A percentile compares a stretch with the other conserved stretches of the same genome.
Evolutionary conservation across 2,113 vertebrate species (phyloP).

Genomic region (Bucco capensis): DNA sequence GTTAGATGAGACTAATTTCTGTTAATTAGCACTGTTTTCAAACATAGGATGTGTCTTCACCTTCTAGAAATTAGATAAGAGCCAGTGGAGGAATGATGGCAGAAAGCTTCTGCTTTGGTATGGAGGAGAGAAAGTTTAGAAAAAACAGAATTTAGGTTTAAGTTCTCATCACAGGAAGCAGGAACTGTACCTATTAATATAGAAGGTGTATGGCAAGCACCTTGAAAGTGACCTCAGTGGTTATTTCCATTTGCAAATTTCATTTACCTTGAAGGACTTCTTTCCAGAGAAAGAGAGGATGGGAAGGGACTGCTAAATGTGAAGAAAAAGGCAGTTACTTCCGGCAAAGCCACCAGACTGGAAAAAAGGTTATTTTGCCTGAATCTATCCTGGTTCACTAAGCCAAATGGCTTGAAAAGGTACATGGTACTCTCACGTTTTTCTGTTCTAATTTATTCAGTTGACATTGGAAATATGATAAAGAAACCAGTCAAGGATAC

Average conservation of each 20-base stretch:
- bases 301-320: neutral
- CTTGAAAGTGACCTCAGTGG: neutral
- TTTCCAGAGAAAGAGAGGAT: neutral
- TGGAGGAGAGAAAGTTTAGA: neutral
- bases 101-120: neutral
- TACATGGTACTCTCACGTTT: neutral
- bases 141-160: neutral
- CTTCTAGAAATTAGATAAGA: neutral
- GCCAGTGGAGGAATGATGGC: neutral
- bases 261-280: neutral
- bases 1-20: neutral
- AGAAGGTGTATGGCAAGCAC: neutral
- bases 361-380: slow-evolving; percentile 43
- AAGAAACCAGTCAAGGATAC: slow-evolving; percentile 40
- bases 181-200: neutral
- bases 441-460: slow-evolving; percentile 42
- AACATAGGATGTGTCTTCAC: neutral
- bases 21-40: neutral
- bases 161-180: neutral
- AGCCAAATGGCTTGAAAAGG: neutral
- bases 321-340: neutral
- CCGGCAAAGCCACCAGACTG: slow-evolving; percentile 29
- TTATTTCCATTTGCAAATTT: neutral
- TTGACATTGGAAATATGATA: slow-evolving; percentile 34
- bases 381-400: slow-evolving; percentile 9